Evolutionary conservation across 2,888 invertebrate species (phyloP).

Genomic region (Latheticus oryzae): DNA sequence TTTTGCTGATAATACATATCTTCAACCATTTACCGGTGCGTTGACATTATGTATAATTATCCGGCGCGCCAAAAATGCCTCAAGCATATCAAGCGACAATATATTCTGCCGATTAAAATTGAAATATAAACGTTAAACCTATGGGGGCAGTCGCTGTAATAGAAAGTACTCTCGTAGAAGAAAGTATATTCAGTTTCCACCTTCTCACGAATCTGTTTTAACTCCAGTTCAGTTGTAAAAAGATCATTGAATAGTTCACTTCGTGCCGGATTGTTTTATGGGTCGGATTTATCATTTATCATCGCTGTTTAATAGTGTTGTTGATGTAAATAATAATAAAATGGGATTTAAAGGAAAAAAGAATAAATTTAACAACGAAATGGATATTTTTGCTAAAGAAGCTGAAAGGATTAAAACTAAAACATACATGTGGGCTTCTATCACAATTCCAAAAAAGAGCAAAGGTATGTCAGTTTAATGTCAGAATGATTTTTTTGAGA

Average conservation of each 20-base stretch:
- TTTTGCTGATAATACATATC: constrained; percentile 1
- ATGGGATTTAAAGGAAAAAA: constrained; percentile 64
- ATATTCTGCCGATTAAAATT: constrained; percentile 5
- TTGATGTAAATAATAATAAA: constrained; percentile 64
- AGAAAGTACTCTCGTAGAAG: constrained; percentile 40
- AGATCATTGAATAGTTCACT: constrained; percentile 11
- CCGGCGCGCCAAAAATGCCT: constrained; percentile 11
- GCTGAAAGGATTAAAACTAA: constrained; percentile 66
- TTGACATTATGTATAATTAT: constrained; percentile 18
- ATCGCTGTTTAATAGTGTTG: constrained; percentile 70
- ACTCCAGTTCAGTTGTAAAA: constrained; percentile 7
- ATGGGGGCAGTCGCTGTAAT: constrained; percentile 26
- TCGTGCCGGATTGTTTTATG: constrained; percentile 61
- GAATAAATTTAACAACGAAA: constrained; percentile 69
- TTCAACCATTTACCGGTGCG: constrained; percentile 3
- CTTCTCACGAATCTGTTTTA: background rate
- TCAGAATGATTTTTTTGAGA: background rate
- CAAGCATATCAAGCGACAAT: constrained; percentile 1
- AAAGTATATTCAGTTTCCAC: constrained; percentile 32
- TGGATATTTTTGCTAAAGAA: constrained; percentile 63
- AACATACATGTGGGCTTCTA: constrained; percentile 69
- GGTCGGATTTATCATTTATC: constrained; percentile 73
- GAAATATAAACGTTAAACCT: constrained; percentile 8
- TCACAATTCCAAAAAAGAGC: constrained; percentile 68
- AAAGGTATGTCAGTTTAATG: constrained; percentile 57